phyloP scores from a whole-genome alignment of 2,888 invertebrate genomes.

The Euphydryas editha region DNA sequence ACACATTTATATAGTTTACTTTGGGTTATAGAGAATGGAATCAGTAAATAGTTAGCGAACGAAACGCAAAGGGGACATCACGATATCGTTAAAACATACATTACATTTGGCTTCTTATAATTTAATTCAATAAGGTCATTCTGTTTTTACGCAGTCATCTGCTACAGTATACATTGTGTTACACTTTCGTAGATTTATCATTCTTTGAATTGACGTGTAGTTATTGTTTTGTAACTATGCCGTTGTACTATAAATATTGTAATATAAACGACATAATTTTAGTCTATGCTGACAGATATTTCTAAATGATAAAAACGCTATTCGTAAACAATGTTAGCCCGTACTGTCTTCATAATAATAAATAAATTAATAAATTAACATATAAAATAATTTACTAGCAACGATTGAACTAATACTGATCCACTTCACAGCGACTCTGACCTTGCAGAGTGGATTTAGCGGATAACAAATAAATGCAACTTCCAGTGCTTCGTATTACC shows the following conservation, averaged over 20 bases:
- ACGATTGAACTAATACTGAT: slow-evolving; percentile 56
- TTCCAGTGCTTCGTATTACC: slow-evolving; percentile 64
- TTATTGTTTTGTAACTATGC: slow-evolving; percentile 52
- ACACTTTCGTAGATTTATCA: slow-evolving; percentile 47
- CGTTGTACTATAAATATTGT: slow-evolving; percentile 25
- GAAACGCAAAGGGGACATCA: slow-evolving; percentile 36
- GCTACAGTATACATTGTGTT: slow-evolving; percentile 33
- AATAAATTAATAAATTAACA: slow-evolving; percentile 44
- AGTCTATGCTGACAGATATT: slow-evolving; percentile 23
- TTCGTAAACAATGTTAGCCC: slow-evolving; percentile 33
- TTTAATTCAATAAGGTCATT: slow-evolving; percentile 24
- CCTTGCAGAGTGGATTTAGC: slow-evolving; percentile 57
- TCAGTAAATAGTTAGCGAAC: slow-evolving; percentile 43
- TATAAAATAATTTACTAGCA: slow-evolving; percentile 51
- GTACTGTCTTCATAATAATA: slow-evolving; percentile 38
- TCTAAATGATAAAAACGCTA: slow-evolving; percentile 19
- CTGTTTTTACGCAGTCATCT: slow-evolving; percentile 32
- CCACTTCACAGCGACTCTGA: slow-evolving; percentile 56
- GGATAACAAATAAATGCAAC: slow-evolving; percentile 75
- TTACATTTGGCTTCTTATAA: slow-evolving; percentile 33
- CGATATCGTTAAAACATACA: slow-evolving; percentile 28
- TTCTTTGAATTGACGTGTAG: slow-evolving; percentile 72
- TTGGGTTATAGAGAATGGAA: slow-evolving; percentile 50
- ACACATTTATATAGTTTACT: slow-evolving; percentile 55
- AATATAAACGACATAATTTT: slow-evolving; percentile 25